phyloP scores from a whole-genome alignment of 2,797 vertebrate genomes.

The Balearica regulorum region DNA sequence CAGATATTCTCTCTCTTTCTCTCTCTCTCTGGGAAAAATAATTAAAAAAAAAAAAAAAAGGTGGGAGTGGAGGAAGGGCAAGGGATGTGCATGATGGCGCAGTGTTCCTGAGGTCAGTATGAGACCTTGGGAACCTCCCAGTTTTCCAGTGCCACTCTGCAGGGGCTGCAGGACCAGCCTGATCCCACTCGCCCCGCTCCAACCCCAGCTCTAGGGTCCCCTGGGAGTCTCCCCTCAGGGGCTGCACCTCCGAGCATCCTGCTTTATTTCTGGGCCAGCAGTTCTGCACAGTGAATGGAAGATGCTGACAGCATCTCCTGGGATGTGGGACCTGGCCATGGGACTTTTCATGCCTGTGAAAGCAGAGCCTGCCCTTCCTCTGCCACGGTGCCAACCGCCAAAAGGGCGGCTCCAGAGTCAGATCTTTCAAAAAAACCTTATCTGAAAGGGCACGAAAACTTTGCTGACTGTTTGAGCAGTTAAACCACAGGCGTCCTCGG shows the following conservation, averaged over 20 bases:
- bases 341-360: background rate
- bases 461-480: background rate
- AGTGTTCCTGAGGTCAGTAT: fast-evolving
- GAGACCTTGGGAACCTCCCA: background rate
- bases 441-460: background rate
- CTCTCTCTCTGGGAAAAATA: background rate
- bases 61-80: fast-evolving
- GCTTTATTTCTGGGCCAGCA: fast-evolving
- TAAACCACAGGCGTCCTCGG: background rate
- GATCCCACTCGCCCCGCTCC: fast-evolving
- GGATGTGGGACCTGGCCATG: background rate
- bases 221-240: fast-evolving
- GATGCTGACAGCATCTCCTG: background rate
- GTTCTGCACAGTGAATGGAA: background rate
- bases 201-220: background rate
- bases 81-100: fast-evolving
- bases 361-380: background rate
- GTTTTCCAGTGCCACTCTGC: background rate
- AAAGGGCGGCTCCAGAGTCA: background rate
- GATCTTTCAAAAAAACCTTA: background rate
- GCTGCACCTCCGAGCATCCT: background rate
- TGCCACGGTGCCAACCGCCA: fast-evolving
- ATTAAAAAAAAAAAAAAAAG: background rate
- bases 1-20: background rate
- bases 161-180: fast-evolving